Percentiles rank a stretch among this genome's conserved stretches.
phyloP scores from a whole-genome alignment of 2,888 invertebrate species.

The Octonoba sinensis region DNA sequence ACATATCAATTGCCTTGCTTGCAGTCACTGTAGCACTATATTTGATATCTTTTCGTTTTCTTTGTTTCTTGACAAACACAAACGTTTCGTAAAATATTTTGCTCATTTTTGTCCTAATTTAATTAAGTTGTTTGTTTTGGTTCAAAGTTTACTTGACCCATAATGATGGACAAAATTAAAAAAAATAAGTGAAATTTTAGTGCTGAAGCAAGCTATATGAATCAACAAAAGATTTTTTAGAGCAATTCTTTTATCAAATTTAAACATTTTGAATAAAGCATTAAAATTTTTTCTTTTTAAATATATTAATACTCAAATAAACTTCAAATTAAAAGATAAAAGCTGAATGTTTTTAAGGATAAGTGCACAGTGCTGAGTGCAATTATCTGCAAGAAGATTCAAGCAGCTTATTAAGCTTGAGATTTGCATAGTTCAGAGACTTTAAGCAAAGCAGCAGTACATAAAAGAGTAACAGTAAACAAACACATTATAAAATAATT shows the following conservation, averaged over 20 bases:
- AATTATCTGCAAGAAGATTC: constrained; percentile 50
- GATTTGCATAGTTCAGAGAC: constrained; percentile 37
- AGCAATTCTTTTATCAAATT: no score
- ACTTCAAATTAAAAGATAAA: not conserved
- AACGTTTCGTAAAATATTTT: no score
- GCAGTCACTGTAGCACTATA: constrained; percentile 46
- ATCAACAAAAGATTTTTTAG: constrained; percentile 16
- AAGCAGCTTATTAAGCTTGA: constrained; percentile 37
- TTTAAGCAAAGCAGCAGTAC: constrained; percentile 55
- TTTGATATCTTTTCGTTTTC: constrained; percentile 14
- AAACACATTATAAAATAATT: not conserved
- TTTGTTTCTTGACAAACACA: not conserved
- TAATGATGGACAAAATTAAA: no score
- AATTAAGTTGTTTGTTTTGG: not conserved
- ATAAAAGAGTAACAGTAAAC: constrained; percentile 22
- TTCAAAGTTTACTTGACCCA: not conserved
- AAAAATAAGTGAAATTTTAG: constrained; percentile 2
- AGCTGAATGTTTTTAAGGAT: constrained; percentile 38
- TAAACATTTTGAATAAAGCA: not conserved
- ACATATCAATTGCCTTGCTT: constrained; percentile 28
- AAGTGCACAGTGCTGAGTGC: constrained; percentile 60
- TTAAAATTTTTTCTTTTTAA: not conserved
- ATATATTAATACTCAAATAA: not conserved
- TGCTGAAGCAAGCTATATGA: constrained; percentile 59
- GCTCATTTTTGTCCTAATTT: not conserved